These are phyloP conservation scores for Acronicta aceris DNA, from an alignment of 2,888 invertebrate genomes.

Conservation along the genomic window DNA sequence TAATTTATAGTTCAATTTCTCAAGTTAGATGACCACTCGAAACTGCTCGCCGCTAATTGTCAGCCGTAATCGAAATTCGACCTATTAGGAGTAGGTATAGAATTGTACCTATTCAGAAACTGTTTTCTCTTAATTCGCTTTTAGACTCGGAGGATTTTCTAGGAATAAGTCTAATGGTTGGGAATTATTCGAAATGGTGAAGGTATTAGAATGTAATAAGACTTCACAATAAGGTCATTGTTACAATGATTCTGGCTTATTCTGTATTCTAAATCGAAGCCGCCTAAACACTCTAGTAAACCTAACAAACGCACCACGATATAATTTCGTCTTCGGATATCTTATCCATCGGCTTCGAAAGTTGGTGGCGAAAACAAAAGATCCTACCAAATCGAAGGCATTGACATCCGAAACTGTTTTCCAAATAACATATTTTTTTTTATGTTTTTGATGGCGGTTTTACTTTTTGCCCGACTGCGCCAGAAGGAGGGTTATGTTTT, in stretches of 20 bases:
- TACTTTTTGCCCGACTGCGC: too few relatives aligned
- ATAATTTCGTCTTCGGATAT: too few relatives aligned
- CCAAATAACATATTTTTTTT: too few relatives aligned
- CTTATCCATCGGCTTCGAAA: too few relatives aligned
- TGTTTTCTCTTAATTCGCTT: conserved; percentile 41
- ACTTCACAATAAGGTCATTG: conserved; percentile 4
- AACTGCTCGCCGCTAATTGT: conserved; percentile 56
- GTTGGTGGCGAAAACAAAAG: too few relatives aligned
- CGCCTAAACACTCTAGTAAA: too few relatives aligned
- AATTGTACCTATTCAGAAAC: conserved; percentile 42
- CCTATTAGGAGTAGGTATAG: conserved; percentile 36
- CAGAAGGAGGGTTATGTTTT: too few relatives aligned
- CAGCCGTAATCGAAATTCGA: conserved; percentile 52
- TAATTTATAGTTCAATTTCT: conserved; percentile 77
- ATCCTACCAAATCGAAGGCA: too few relatives aligned
- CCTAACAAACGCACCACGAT: too few relatives aligned
- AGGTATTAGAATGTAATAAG: conserved; percentile 22
- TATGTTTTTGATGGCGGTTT: too few relatives aligned
- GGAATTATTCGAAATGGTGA: conserved; percentile 22
- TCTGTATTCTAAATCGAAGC: background rate
- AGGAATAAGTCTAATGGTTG: conserved; percentile 27
- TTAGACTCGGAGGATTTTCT: conserved; percentile 20
- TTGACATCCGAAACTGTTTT: too few relatives aligned
- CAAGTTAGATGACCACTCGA: conserved; percentile 65
- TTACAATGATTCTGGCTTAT: background rate